These are phyloP conservation scores for Pituophis catenifer DNA, from an alignment of 2,113 vertebrate genomes.

Conservation along the genomic window DNA sequence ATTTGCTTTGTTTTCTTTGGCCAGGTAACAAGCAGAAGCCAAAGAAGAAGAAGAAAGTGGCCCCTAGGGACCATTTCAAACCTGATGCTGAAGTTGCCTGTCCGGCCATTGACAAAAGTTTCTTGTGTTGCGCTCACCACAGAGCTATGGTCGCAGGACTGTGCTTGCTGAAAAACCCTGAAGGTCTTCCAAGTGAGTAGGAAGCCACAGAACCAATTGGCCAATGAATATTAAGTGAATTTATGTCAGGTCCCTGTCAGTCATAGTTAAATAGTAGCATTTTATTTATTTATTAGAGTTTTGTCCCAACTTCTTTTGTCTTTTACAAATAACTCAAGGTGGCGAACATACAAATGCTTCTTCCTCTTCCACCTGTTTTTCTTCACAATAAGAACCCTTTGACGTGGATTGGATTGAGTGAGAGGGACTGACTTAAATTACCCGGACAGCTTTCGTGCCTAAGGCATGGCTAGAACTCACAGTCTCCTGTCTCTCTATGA, in stretches of 20 bases:
- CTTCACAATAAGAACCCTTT: neutral
- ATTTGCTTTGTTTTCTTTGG: rapidly evolving
- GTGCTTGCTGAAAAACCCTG: conserved; percentile 71
- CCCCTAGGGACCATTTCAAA: conserved; percentile 28
- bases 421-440: neutral
- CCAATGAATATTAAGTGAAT: neutral
- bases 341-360: neutral
- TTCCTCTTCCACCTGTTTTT: neutral
- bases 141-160: conserved; percentile 91
- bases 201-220: rapidly evolving
- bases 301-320: neutral
- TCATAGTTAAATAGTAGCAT: neutral
- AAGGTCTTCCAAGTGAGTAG: conserved; percentile 65
- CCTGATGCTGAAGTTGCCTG: neutral
- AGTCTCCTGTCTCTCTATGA: neutral
- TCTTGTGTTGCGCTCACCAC: conserved; percentile 93
- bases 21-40: conserved; percentile 78
- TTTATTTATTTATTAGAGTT: neutral
- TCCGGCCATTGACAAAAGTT: conserved; percentile 80
- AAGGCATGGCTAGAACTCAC: neutral
- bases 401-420: neutral
- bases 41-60: conserved; percentile 73
- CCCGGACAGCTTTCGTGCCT: neutral
- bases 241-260: neutral
- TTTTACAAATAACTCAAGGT: neutral